Conservation (phyloP, 64 coral and sea anemone species). For the Pocillopora damicornis region DNA sequence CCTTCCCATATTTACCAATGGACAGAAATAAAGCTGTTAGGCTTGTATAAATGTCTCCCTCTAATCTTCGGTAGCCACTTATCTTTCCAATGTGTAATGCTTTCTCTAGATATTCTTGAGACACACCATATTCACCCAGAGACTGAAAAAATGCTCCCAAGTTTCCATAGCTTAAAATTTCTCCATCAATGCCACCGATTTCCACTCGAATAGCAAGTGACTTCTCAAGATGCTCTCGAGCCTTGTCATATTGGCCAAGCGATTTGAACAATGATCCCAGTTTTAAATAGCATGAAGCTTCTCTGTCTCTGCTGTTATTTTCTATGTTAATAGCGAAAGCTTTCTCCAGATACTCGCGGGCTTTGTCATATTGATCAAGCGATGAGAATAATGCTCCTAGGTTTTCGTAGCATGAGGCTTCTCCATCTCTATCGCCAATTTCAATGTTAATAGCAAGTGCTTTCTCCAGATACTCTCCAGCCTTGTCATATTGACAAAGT, state of each 20-base stretch:
- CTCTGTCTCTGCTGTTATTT: background rate
- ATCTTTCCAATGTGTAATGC: background rate
- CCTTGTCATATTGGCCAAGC: background rate
- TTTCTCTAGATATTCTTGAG: too few relatives aligned
- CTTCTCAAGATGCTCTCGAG: background rate
- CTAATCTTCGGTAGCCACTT: background rate
- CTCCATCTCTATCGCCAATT: too few relatives aligned
- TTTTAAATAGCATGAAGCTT: background rate
- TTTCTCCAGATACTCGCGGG: background rate
- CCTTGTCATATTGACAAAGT: too few relatives aligned
- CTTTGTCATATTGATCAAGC: too few relatives aligned
- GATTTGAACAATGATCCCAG: background rate
- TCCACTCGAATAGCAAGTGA: background rate
- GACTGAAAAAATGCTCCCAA: too few relatives aligned
- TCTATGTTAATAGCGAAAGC: background rate
- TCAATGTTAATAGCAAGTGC: too few relatives aligned
- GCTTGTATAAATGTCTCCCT: background rate
- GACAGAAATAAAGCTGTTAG: background rate
- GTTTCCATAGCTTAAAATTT: too few relatives aligned
- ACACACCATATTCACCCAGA: too few relatives aligned
- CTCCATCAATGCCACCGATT: too few relatives aligned
- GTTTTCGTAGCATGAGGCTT: too few relatives aligned
- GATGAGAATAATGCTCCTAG: too few relatives aligned
- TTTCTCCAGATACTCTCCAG: too few relatives aligned
- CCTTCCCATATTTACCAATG: background rate